These are phyloP conservation scores for Opisthograptis luteolata DNA, from an alignment of 2,888 invertebrate genomes.

Conservation along the genomic window DNA sequence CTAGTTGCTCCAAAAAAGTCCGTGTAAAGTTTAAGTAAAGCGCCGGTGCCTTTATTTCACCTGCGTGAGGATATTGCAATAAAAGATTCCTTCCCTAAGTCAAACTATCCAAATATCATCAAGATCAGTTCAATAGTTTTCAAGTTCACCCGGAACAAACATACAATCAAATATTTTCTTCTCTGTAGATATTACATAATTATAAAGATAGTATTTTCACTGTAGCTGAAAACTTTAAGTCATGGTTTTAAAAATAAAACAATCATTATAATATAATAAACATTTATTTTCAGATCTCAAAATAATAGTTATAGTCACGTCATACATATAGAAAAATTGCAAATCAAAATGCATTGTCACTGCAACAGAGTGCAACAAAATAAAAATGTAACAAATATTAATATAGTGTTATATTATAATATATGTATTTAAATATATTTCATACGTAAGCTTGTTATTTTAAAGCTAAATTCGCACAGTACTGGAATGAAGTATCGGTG, in stretches of 20 bases:
- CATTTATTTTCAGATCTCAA: conserved; percentile 70
- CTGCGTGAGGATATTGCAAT: no score
- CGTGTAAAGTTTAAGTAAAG: no score
- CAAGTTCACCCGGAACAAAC: no score
- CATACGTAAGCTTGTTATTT: conserved; percentile 17
- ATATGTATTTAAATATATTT: conserved; percentile 38
- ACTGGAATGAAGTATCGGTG: conserved; percentile 58
- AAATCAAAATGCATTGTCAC: conserved; percentile 68
- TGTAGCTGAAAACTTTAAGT: not conserved
- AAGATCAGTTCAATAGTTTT: no score
- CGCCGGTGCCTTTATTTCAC: no score
- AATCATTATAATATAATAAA: conserved; percentile 49
- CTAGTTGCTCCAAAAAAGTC: no score
- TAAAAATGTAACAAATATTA: conserved; percentile 35
- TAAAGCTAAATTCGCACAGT: conserved; percentile 51
- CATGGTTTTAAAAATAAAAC: conserved; percentile 20
- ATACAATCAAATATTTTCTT: no score
- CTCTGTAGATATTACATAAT: no score
- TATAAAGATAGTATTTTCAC: not conserved
- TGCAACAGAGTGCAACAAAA: conserved; percentile 51
- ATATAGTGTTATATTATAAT: conserved; percentile 22
- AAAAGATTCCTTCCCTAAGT: no score
- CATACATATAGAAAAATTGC: conserved; percentile 52
- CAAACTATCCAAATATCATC: no score
- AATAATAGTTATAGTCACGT: conserved; percentile 45